Evolutionary conservation across 2,797 vertebrate species (phyloP).

Genomic region (Streptopelia turtur): DNA sequence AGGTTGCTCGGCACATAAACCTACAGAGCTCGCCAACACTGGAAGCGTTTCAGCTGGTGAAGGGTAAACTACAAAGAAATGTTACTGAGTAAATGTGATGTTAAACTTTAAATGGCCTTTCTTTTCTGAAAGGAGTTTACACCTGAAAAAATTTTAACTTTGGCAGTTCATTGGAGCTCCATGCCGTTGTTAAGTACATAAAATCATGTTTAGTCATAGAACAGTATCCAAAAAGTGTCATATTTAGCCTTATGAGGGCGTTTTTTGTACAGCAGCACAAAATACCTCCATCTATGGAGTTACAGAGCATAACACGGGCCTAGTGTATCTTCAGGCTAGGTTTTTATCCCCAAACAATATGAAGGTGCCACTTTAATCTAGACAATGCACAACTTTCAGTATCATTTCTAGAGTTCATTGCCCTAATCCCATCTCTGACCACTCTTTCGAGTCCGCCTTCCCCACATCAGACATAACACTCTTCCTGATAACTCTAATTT

Average conservation of each 20-base stretch:
- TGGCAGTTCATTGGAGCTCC: neutral
- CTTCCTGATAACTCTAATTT: neutral
- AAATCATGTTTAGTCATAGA: neutral
- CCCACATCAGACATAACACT: neutral
- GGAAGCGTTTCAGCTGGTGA: neutral
- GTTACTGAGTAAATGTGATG: neutral
- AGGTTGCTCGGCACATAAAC: neutral
- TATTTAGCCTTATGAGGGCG: neutral
- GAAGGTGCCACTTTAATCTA: neutral
- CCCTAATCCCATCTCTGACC: neutral
- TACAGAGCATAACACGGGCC: neutral
- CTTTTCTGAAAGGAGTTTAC: neutral
- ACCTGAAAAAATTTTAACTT: neutral
- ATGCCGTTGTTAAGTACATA: neutral
- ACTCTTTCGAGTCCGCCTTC: neutral
- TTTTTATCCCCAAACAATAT: neutral
- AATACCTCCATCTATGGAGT: neutral
- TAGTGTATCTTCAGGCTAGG: neutral
- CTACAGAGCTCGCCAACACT: neutral
- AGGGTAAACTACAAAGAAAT: neutral
- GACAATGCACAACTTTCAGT: neutral
- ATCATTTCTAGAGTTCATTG: neutral
- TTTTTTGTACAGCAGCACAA: neutral
- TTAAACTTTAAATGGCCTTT: neutral
- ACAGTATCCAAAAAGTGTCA: accelerated